phyloP scores from a whole-genome alignment of 2,888 invertebrate genomes.

The Callyntrura guangdongensis region DNA sequence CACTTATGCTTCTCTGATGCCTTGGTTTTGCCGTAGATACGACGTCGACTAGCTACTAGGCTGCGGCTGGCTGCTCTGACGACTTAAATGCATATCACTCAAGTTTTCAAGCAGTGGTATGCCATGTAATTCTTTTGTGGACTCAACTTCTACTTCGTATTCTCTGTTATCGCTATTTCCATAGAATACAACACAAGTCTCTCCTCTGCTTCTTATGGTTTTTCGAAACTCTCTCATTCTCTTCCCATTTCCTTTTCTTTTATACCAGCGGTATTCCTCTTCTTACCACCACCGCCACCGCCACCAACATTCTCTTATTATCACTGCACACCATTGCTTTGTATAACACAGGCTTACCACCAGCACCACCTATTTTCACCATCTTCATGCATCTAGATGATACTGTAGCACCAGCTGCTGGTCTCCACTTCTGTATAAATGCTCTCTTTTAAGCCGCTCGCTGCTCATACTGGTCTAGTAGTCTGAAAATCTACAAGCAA shows the following conservation, averaged over 20 bases:
- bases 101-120: slow-evolving; percentile 48
- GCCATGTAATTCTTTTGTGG: slow-evolving; percentile 68
- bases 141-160: slow-evolving; percentile 49
- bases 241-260: not conserved
- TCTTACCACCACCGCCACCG: not conserved
- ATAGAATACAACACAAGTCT: slow-evolving; percentile 20
- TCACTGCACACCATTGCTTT: slow-evolving; percentile 16
- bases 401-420: not conserved
- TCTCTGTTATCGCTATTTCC: slow-evolving; percentile 28
- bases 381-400: slow-evolving; percentile 22
- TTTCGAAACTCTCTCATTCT: slow-evolving; percentile 22
- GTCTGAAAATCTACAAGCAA: slow-evolving; percentile 43
- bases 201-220: slow-evolving; percentile 42
- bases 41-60: not conserved
- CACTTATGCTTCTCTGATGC: slow-evolving; percentile 55
- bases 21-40: not conserved
- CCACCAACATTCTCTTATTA: slow-evolving; percentile 15
- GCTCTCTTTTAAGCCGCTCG: not conserved
- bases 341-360: not conserved
- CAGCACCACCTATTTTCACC: not conserved
- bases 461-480: not conserved
- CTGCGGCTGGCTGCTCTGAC: slow-evolving; percentile 5
- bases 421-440: not conserved
- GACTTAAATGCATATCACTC: slow-evolving; percentile 32
- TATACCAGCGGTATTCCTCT: slow-evolving; percentile 37